Evolutionary conservation across 2,888 invertebrate genomes (phyloP), one percentile per base, ranked within the genome.

Genomic region (Ariolimax columbianus): DNA sequence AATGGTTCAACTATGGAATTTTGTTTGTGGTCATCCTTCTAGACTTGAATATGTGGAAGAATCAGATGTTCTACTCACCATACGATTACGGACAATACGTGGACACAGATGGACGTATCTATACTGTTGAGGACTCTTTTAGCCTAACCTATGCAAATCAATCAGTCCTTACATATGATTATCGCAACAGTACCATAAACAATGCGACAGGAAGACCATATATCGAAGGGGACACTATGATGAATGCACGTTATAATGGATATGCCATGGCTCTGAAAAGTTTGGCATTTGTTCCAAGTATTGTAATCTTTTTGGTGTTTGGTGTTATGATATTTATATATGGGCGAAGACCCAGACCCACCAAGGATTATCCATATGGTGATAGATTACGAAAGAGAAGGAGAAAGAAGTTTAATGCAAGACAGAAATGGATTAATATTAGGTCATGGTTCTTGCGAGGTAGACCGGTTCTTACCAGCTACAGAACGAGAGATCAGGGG

Each of bases 31-130:
- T 95, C 33, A 95, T 95, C 94, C 91, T 95, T 80, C 91, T 95
- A 40, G 95, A 95, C 90, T 89, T 95, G 83, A 95, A 95, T 91
- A 95, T 95, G 95, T 95, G 95, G 95, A 95, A 95, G 90, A 95
- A 95, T 91, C 95, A 95, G 91, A 94, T 95, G 77, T 95, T 95
- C 89, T 95, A 95, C 89, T 86, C 88, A 36, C 95, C 95, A 1
- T 92, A 90, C 84, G 94, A 94, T 86, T 95, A 94, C 87, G 95
- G 95, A 17, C 95, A 95, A 90, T 95, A 95, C 87, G 92, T 92
- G 23, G 94, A 94, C 87, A 92, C 93, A n/a, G 92, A 94, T 83
- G 91, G 93, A 68, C 93, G 94, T 84, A 92, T 93, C 26, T 89
- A 91, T 86, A 91, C 92, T 30, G 92, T 93, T 2, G 87, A 86